These are phyloP conservation scores for Eustalomyia histrio DNA, from an alignment of 2,888 invertebrate species.

Conservation along the genomic window DNA sequence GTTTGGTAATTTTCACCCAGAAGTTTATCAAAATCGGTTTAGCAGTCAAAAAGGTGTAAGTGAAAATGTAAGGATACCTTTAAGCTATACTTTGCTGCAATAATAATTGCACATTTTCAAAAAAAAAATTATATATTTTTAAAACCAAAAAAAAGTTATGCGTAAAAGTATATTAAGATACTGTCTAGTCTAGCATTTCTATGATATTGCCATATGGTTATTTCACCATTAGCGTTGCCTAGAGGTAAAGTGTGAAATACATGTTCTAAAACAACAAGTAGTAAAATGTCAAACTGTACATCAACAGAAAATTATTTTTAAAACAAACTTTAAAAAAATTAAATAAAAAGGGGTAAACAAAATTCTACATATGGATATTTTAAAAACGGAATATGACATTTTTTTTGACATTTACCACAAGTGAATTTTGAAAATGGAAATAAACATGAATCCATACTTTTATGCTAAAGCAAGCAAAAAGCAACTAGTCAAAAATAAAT, in stretches of 20 bases:
- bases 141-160: too few species aligned
- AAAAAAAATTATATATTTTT: too few species aligned
- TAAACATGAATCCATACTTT: conserved; percentile 33
- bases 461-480: conserved; percentile 17
- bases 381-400: conserved; percentile 53
- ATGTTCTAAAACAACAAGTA: conserved; percentile 28
- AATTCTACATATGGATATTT: conserved; percentile 37
- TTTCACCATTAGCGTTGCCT: neutral
- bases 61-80: too few species aligned
- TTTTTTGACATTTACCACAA: conserved; percentile 64
- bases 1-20: too few species aligned
- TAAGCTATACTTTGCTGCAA: too few species aligned
- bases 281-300: conserved; percentile 48
- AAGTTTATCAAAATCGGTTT: too few species aligned
- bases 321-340: conserved; percentile 3
- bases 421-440: conserved; percentile 45
- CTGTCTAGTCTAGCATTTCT: too few species aligned
- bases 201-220: neutral
- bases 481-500: neutral
- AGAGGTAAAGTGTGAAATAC: conserved; percentile 38
- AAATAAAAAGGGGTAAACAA: conserved; percentile 52
- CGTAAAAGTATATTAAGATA: too few species aligned
- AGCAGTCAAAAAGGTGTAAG: too few species aligned
- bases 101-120: too few species aligned
- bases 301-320: conserved; percentile 1